Evolutionary conservation across 92 coral and sea anemone genomes (phyloP).

Genomic region (Heliopora coerulea): DNA sequence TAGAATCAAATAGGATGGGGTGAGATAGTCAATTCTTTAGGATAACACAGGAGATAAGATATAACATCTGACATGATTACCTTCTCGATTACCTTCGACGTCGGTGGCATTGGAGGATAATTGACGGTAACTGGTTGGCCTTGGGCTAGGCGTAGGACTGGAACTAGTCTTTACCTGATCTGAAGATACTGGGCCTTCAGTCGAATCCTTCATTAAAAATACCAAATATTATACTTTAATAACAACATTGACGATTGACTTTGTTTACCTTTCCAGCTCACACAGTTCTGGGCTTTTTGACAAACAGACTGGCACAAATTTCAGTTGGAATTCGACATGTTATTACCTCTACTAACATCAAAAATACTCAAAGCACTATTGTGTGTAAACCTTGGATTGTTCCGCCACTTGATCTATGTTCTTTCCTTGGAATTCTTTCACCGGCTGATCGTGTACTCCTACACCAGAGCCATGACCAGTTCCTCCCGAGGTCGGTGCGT

Average conservation of each 20-base stretch:
- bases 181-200: background rate
- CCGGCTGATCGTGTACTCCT: constrained; percentile 4
- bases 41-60: no score
- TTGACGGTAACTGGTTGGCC: constrained; percentile 13
- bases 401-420: constrained; percentile 6
- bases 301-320: no score
- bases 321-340: no score
- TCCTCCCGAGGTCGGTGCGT: background rate
- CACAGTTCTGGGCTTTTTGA: no score
- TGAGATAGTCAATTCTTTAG: no score
- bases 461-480: background rate
- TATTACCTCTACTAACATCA: no score
- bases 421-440: constrained; percentile 4
- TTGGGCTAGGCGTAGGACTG: constrained; percentile 19
- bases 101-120: background rate
- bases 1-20: no score
- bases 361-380: no score
- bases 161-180: background rate
- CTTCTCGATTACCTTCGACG: constrained; percentile 3
- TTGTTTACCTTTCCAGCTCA: no score
- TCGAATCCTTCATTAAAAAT: background rate
- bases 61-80: no score
- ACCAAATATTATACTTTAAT: no score
- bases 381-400: background rate
- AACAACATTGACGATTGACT: no score